These are phyloP conservation scores for Promerops cafer DNA, from an alignment of 2,113 vertebrate species.

Conservation along the genomic window DNA sequence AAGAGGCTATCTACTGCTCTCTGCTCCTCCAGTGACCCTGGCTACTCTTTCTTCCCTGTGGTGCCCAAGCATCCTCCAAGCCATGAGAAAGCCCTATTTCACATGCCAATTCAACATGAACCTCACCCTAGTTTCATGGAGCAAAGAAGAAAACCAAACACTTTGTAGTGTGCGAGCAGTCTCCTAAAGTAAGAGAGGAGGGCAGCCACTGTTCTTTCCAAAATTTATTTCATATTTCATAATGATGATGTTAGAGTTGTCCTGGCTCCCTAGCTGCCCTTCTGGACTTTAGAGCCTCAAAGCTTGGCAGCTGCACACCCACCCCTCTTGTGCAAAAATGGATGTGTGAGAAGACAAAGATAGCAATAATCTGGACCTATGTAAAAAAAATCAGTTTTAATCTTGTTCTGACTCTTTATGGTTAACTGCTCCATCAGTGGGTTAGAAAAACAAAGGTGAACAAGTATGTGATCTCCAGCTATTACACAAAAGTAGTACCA, in stretches of 20 bases:
- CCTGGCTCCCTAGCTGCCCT: not conserved
- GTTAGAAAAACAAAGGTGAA: not conserved
- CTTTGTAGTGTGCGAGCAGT: not conserved
- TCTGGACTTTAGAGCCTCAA: not conserved
- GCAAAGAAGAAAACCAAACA: not conserved
- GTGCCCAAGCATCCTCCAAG: not conserved
- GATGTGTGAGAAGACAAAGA: not conserved
- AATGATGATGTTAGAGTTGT: not conserved
- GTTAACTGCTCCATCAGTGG: not conserved
- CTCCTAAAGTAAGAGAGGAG: not conserved
- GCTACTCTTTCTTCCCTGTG: not conserved
- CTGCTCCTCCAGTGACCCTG: not conserved
- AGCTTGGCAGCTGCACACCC: not conserved
- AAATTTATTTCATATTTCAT: not conserved
- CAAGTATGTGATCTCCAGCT: not conserved
- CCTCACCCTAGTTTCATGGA: not conserved
- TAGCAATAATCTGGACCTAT: not conserved
- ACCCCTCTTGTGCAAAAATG: not conserved
- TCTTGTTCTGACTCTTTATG: not conserved
- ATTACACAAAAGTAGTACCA: not conserved
- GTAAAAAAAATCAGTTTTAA: not conserved
- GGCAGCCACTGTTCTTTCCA: not conserved
- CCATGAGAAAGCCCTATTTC: not conserved
- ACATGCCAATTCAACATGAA: not conserved
- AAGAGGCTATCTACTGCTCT: not conserved